Base-by-base conservation (phyloP, 2,797 vertebrate genomes). In the Paratrypauchen microcephalus region DNA sequence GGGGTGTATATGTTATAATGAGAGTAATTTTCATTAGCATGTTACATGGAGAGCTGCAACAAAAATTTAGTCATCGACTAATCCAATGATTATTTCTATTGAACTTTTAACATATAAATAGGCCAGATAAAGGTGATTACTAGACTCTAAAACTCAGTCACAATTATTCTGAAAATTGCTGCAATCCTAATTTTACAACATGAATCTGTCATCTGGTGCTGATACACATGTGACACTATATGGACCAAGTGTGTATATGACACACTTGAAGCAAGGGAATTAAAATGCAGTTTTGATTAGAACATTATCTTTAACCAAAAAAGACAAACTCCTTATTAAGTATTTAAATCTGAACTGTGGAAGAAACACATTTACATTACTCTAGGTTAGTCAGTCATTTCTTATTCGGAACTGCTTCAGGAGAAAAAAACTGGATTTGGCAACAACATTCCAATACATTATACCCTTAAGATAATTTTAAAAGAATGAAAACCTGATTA, bases 401-500 rank as follows among this genome's bases (percentile, higher is more conserved):
- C 57, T 57, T 30, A 19, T 71, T 52, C 74, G 28, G 73, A 82
- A 73, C 74, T 45, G 41, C 63, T 74, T 32, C 65, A 30, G 30
- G 70, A 36, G 58, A 71, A 66, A 81, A 47, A n/a, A 72, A 2
- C 4, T 1, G 69, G 23, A 65, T 71, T 71, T 56, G 70, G 1
- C 23, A 41, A 60, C 61, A 18, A 52, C 52, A 68, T 55, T 55
- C 36, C 30, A 71, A 56, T 56, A 56, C 15, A 16, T 23, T 13
- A 32, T 64, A 60, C 55, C 16, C 26, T 52, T 60, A 48, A 47
- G 24, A 45, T 59, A 45, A 45, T 59, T 47, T 28, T 48, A 2
- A 19, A 47, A 56, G n/a, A 21, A 18, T 12, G 19, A 23, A 55
- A 68, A 75, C 45, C 24, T 13, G 58, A 75, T 65, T 41, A 41